Conservation (phyloP, 2,888 invertebrate species). For the Amphipoea lucens region DNA sequence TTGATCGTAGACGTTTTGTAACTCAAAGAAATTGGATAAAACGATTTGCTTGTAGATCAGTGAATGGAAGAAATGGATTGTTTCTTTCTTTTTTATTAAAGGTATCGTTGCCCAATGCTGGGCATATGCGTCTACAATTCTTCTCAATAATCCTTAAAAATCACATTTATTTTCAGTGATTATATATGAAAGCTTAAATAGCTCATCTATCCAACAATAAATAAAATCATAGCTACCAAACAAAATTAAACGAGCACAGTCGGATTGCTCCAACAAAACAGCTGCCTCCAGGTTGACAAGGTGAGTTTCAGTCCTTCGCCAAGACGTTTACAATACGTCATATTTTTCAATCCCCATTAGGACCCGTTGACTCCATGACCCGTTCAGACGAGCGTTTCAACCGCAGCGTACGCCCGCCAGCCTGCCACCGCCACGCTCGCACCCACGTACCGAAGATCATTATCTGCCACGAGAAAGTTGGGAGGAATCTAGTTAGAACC, state of each 20-base stretch:
- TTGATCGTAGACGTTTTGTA: conserved; percentile 3
- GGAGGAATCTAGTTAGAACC: conserved; percentile 88
- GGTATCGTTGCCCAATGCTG: not conserved
- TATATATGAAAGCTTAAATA: not conserved
- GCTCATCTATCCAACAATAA: not conserved
- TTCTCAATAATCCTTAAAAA: not conserved
- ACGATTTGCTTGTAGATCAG: not conserved
- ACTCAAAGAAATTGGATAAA: conserved; percentile 12
- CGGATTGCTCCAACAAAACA: not conserved
- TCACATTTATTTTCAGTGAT: not conserved
- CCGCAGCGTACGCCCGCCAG: conserved; percentile 72
- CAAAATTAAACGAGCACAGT: not conserved
- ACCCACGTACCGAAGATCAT: conserved; percentile 89
- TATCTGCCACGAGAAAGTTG: conserved; percentile 88
- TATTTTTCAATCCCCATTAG: not conserved
- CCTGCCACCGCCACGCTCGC: conserved; percentile 63
- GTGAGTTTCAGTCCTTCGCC: not conserved
- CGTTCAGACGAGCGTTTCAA: conserved; percentile 46
- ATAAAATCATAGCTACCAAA: not conserved
- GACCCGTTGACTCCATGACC: not conserved
- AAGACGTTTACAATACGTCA: not conserved
- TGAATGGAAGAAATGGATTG: not conserved
- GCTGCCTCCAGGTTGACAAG: not conserved
- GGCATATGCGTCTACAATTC: not conserved
- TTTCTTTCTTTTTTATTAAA: not conserved